phyloP scores from a whole-genome alignment of 2,888 invertebrate genomes.

The Drosophila dives region DNA sequence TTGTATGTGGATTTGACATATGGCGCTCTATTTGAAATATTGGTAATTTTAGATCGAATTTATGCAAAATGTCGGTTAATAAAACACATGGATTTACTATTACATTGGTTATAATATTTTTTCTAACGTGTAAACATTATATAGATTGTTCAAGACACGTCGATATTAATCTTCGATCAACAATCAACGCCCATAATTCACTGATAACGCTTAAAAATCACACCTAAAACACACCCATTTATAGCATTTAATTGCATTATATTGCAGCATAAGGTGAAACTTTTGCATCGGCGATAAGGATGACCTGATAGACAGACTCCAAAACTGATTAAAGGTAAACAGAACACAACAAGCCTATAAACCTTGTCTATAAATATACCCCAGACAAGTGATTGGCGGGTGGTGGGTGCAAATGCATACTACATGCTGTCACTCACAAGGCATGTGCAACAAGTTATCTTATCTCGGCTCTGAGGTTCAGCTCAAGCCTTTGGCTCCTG shows the following conservation, averaged over 20 bases:
- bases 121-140: not conserved
- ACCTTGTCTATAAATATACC: slow-evolving; percentile 55
- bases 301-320: slow-evolving; percentile 14
- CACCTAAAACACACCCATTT: slow-evolving; percentile 36
- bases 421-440: slow-evolving; percentile 44
- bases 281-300: slow-evolving; percentile 20
- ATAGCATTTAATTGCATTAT: slow-evolving; percentile 6
- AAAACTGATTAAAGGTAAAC: slow-evolving; percentile 42
- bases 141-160: not conserved
- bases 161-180: not conserved
- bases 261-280: not conserved
- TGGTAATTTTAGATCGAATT: not conserved
- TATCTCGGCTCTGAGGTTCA: slow-evolving; percentile 53
- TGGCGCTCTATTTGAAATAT: slow-evolving; percentile 15
- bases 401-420: slow-evolving; percentile 1
- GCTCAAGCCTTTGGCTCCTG: slow-evolving; percentile 47
- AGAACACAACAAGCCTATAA: slow-evolving; percentile 51
- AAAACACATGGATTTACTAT: not conserved
- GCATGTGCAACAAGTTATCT: slow-evolving; percentile 65
- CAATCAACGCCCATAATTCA: slow-evolving; percentile 11
- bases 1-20: not conserved
- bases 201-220: slow-evolving; percentile 13
- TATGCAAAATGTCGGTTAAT: not conserved
- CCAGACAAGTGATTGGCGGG: slow-evolving; percentile 11
- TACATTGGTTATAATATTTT: not conserved